A percentile compares a stretch with the other conserved stretches of the same genome.
phyloP scores from a whole-genome alignment of 2,113 vertebrate genomes.

The Cynopterus brachyotis region DNA sequence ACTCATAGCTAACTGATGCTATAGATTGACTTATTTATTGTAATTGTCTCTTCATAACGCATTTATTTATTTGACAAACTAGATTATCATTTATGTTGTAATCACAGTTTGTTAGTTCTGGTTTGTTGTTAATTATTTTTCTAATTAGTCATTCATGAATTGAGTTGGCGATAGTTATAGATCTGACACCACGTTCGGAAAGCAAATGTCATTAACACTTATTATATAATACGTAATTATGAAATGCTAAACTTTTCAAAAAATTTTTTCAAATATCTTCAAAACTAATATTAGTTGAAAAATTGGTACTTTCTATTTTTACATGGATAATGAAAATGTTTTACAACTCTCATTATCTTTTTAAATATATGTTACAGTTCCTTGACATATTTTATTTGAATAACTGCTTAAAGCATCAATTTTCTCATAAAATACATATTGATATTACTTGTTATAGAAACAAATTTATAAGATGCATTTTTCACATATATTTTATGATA shows the following conservation, averaged over 20 bases:
- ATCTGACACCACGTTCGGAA: not conserved
- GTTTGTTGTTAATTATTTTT: conserved; percentile 46
- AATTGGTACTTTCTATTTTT: not conserved
- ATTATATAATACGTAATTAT: not conserved
- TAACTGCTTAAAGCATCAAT: not conserved
- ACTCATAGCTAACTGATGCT: not conserved
- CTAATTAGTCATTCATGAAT: not conserved
- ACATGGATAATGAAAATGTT: not conserved
- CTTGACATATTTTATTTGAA: not conserved
- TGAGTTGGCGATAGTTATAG: not conserved
- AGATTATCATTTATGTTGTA: not conserved
- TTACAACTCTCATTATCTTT: not conserved
- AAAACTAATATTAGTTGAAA: not conserved
- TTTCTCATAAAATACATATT: not conserved
- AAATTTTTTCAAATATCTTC: not conserved
- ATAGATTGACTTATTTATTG: not conserved
- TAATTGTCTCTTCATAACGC: not conserved
- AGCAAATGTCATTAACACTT: not conserved
- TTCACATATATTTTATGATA: conserved; percentile 8
- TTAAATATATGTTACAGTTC: not conserved
- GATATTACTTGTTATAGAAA: not conserved
- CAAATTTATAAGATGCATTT: conserved; percentile 10
- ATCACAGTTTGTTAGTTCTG: not conserved
- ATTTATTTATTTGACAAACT: not conserved
- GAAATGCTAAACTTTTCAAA: not conserved